Evolutionary conservation across 2,797 vertebrate genomes (phyloP).

Genomic region (Bradypus variegatus): DNA sequence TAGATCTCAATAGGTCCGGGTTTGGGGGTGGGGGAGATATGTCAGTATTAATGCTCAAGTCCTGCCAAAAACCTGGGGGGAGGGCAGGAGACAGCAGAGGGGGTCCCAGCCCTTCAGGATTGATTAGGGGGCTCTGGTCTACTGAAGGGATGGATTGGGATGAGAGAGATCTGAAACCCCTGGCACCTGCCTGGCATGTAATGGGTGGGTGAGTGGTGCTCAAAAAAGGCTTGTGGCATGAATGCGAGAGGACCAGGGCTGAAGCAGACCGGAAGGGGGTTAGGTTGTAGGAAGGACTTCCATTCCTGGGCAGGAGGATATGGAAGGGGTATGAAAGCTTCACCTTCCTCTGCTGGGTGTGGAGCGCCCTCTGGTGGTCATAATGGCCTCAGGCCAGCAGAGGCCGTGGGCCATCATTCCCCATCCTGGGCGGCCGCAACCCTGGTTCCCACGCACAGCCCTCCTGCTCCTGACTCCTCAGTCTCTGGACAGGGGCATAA

Average conservation of each 20-base stretch:
- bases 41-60: neutral
- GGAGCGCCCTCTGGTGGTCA: constrained; percentile 52
- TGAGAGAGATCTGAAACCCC: neutral
- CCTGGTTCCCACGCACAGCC: neutral
- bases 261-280: neutral
- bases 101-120: neutral
- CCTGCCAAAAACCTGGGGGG: constrained; percentile 24
- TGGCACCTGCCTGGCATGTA: neutral
- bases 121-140: constrained; percentile 43
- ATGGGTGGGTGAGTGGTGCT: neutral
- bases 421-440: too few species aligned
- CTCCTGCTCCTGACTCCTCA: neutral
- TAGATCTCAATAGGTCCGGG: neutral
- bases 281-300: neutral
- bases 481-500: neutral
- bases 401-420: neutral
- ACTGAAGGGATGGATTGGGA: neutral
- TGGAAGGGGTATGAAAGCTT: neutral
- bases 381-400: neutral
- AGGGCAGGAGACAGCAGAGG: neutral
- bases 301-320: neutral
- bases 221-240: neutral
- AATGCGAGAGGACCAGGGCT: neutral
- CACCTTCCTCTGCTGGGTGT: neutral
- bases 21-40: neutral